Evolutionary conservation across 2,888 invertebrate genomes (phyloP).

Genomic region (Tethea ocularis): DNA sequence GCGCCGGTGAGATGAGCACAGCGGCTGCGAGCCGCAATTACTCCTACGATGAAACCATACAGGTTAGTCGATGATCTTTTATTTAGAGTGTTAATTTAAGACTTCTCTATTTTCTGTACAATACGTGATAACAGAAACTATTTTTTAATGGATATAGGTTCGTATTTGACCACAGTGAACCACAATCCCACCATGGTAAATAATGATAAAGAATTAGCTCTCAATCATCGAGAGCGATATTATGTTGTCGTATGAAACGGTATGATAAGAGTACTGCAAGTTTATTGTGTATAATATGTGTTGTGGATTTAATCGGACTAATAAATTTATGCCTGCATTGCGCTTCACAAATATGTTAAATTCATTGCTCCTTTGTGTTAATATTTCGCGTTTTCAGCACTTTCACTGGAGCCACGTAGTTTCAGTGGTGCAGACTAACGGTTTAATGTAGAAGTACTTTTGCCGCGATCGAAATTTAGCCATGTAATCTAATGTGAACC

Average conservation of each 20-base stretch:
- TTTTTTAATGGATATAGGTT: too few relatives aligned
- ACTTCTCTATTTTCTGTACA: neutral
- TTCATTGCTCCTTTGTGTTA: constrained; percentile 35
- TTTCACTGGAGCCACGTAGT: constrained; percentile 54
- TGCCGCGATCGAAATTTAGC: constrained; percentile 50
- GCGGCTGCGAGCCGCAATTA: constrained; percentile 67
- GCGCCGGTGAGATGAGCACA: constrained; percentile 73
- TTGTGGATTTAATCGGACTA: neutral
- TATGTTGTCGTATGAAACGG: neutral
- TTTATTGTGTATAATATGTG: neutral
- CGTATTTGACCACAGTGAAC: too few relatives aligned
- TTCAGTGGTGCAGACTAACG: constrained; percentile 53
- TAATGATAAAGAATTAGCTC: too few relatives aligned
- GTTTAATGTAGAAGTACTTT: constrained; percentile 43
- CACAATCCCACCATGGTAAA: too few relatives aligned
- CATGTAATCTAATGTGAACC: constrained; percentile 35
- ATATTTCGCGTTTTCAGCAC: constrained; percentile 51
- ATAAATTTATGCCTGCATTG: neutral
- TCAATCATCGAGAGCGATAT: too few relatives aligned
- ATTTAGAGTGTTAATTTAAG: neutral
- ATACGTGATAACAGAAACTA: too few relatives aligned
- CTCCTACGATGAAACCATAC: constrained; percentile 78
- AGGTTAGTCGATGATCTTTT: constrained; percentile 47
- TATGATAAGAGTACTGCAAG: neutral
- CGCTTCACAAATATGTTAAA: constrained; percentile 26